Evolutionary conservation across 1,140 invertebrate species (phyloP), one percentile per base, ranked within the genome.

Genomic region (Aplysia californica): DNA sequence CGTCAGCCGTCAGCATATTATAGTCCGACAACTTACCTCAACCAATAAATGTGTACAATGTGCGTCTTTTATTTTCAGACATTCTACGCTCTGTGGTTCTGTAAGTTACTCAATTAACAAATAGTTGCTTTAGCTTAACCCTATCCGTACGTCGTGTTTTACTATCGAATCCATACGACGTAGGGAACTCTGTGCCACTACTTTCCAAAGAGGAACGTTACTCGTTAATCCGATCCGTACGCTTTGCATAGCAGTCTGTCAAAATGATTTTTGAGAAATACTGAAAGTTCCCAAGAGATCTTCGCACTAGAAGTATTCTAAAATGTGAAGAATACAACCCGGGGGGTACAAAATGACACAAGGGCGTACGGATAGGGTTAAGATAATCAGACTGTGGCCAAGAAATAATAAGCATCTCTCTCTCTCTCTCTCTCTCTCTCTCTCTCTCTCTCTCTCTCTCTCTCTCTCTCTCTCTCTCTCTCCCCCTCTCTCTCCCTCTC

Each of bases 371-470:
- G n/a, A n/a, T 10, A 6, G 20, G 10, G 23, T 6, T 26, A 10
- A 10, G 23, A 61, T 61, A 5, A 61, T 61, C 20, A 6, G 10
- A 20, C 58, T 61, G 6, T 61, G 5, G 6, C 58, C 29, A n/a
- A n/a, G n/a, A n/a, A n/a, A n/a, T 29, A n/a, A 20, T 61, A 20
- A n/a, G 10, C 29, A 20, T 61, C 58, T 61, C 58, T 61, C 58
- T 15, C 58, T 61, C 58, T 61, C 58, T 61, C 58, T 61, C 58
- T 15, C 58, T 61, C 58, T 15, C 58, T 61, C 58, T 15, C 58
- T 61, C 58, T 15, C 58, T 61, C 58, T 15, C 58, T 61, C 58
- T 61, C 10, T n/a, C 10, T 26, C 10, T n/a, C 10, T 61, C 10
- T 61, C 58, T 10, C 10, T 6, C 10, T n/a, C 10, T 10, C 58